phyloP scores from a whole-genome alignment of 2,888 invertebrate species.

The Cantharis rufa region DNA sequence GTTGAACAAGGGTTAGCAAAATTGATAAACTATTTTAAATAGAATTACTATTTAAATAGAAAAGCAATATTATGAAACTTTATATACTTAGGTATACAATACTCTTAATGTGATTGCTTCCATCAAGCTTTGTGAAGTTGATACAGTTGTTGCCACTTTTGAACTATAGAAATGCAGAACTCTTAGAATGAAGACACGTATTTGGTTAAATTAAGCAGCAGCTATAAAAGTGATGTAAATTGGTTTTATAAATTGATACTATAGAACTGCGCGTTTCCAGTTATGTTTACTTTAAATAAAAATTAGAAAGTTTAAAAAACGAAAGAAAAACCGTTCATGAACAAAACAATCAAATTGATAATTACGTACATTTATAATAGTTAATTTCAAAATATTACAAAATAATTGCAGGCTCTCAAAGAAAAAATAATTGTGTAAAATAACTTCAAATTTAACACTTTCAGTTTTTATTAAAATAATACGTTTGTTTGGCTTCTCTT shows the following conservation, averaged over 20 bases:
- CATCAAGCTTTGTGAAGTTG: background rate
- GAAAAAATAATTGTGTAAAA: background rate
- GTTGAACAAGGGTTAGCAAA: background rate
- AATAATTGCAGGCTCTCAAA: background rate
- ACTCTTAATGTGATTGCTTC: background rate
- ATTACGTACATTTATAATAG: background rate
- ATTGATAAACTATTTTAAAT: background rate
- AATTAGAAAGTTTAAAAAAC: background rate
- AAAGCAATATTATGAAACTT: background rate
- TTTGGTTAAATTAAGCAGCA: background rate
- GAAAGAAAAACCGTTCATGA: too few species aligned
- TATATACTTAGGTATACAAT: background rate
- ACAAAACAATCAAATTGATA: too few species aligned
- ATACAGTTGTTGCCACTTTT: background rate
- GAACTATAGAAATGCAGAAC: background rate
- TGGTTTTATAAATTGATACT: background rate
- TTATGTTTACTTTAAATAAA: background rate
- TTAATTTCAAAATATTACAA: background rate
- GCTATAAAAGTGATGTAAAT: background rate
- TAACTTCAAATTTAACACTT: background rate
- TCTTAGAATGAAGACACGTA: background rate
- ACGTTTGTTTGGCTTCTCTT: background rate
- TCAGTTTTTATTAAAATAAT: background rate
- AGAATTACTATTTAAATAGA: too few species aligned
- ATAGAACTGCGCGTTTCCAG: background rate